Conservation (phyloP, 2,888 invertebrate genomes). For the Buathra laborator region DNA sequence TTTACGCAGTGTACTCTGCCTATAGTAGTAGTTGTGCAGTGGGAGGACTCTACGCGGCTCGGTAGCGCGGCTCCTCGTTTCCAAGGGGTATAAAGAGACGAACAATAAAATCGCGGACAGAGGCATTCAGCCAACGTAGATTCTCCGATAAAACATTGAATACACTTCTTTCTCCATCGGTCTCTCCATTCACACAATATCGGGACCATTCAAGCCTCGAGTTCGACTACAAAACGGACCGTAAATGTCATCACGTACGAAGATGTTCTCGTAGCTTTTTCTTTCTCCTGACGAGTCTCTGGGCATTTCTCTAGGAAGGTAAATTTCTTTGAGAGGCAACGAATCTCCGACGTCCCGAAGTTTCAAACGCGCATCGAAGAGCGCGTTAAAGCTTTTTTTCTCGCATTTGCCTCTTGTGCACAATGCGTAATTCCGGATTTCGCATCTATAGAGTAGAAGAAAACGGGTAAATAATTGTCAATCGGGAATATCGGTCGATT, state of each 20-base stretch:
- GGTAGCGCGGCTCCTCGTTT: constrained; percentile 13
- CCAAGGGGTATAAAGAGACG: constrained; percentile 70
- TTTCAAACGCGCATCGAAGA: neutral
- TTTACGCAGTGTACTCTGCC: neutral
- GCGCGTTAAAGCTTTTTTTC: too few species aligned
- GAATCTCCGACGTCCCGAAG: neutral
- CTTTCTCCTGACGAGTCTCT: constrained; percentile 21
- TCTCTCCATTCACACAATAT: constrained; percentile 46
- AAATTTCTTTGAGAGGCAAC: constrained; percentile 27
- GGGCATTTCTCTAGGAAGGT: constrained; percentile 35
- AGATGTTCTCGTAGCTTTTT: constrained; percentile 35
- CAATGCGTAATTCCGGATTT: too few species aligned
- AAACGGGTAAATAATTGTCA: too few species aligned
- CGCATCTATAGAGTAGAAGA: too few species aligned
- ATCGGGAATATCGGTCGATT: too few species aligned
- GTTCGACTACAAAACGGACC: constrained; percentile 75
- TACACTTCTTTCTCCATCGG: constrained; percentile 69
- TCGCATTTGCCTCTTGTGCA: too few species aligned
- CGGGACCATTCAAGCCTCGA: constrained; percentile 56
- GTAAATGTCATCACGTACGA: constrained; percentile 80
- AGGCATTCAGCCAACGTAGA: constrained; percentile 82
- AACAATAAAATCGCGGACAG: constrained; percentile 76
- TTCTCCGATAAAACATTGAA: constrained; percentile 84
- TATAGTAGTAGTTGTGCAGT: neutral
- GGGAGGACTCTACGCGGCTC: constrained; percentile 4